Base-by-base conservation (phyloP, 1,140 invertebrate genomes). In the Drosophila pseudoananassae region DNA sequence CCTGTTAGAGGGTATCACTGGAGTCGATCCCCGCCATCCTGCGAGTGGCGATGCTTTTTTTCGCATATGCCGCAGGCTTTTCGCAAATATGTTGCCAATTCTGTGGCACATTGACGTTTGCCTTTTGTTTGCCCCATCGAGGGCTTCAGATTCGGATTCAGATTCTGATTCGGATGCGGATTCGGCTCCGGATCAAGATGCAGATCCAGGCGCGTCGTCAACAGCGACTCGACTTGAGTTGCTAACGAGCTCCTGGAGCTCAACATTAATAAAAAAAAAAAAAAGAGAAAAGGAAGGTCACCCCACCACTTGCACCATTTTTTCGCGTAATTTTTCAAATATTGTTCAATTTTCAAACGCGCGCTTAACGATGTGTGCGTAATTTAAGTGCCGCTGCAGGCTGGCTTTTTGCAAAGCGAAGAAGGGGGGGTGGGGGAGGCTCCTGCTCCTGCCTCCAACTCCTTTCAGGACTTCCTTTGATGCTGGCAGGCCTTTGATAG, bases 61-160 rank as follows among this genome's bases (percentile, higher is more conserved):
- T 56, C 17, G 64, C 65, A 69, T 69, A 69, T 57, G 68, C 76
- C 60, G 46, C 45, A 15, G 50, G 50, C 29, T 52, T 46, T 87
- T 87, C 55, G 82, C 88, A 90, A 90, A 90, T 83, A 90, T 90
- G 87, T 90, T 90, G 88, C 87, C 87, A 90, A 90, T 90, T 87
- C 73, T 58, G 70, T 69, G 76, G 73, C 75, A 79, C 79, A 88
- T 80, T 89, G 83, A 88, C 78, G 78, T 88, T 75, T 89, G 80
- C 79, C 84, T 89, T 89, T 90, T 90, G 69, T 78, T 78, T 69
- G 83, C 40, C 17, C 12, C 29, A 7, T 27, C 25, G 25, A 27
- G 25, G 25, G 25, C 25, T 27, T 27, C 23, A 4, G 23, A 3
- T 12, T 1, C 12, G n/a, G 33, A 20, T 20, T 20, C 20, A 20